Evolutionary conservation across 2,888 invertebrate genomes (phyloP).

Genomic region (Litoditis marina): DNA sequence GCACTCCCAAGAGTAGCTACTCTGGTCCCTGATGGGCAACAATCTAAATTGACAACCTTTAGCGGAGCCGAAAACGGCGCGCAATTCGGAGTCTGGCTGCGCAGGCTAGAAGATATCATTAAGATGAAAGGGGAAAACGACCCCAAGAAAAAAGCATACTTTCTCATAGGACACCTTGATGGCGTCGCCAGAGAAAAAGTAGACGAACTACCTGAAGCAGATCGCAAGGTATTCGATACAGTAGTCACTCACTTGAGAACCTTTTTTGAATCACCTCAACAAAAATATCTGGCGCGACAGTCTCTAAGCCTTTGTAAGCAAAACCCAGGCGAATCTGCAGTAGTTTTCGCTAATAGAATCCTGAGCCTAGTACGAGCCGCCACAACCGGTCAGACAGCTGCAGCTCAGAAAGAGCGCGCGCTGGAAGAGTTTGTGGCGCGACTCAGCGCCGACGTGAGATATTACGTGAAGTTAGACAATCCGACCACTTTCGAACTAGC

Average conservation of each 20-base stretch:
- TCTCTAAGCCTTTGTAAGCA: neutral
- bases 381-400: neutral
- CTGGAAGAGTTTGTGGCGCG: neutral
- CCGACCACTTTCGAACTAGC: neutral
- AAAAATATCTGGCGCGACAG: neutral
- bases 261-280: neutral
- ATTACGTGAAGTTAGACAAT: neutral
- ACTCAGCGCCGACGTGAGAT: neutral
- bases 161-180: neutral
- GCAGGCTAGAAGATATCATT: neutral
- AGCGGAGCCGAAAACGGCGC: too few species aligned
- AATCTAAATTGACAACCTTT: too few species aligned
- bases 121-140: neutral
- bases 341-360: neutral
- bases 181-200: conserved; percentile 1
- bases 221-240: neutral
- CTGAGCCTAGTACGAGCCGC: neutral
- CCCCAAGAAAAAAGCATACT: neutral
- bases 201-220: neutral
- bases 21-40: too few species aligned
- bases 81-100: neutral
- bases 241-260: neutral
- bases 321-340: neutral
- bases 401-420: neutral
- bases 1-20: too few species aligned